Evolutionary conservation across 2,797 vertebrate species (phyloP).

Genomic region (Platalea minor): DNA sequence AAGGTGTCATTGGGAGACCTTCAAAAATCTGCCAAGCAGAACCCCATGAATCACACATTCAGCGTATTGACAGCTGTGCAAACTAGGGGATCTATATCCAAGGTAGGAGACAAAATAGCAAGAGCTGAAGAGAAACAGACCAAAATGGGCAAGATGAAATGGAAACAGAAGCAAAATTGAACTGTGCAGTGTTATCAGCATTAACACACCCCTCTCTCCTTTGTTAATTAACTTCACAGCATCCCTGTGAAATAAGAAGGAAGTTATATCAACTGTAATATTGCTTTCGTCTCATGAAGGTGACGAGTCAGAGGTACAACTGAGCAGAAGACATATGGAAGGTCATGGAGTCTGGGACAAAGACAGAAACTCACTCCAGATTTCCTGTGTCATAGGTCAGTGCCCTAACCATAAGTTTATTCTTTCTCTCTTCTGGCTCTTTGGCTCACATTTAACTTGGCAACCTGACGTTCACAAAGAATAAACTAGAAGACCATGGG

Average conservation of each 20-base stretch:
- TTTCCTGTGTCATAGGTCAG: neutral
- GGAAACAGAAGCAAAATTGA: neutral
- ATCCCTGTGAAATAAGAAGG: neutral
- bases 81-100: neutral
- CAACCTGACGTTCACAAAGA: neutral
- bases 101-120: neutral
- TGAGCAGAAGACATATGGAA: neutral
- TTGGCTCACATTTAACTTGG: neutral
- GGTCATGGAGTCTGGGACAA: neutral
- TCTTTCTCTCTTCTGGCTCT: neutral
- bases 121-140: neutral
- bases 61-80: neutral
- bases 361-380: neutral
- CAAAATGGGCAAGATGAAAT: neutral
- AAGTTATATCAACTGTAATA: neutral
- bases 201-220: neutral
- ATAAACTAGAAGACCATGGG: neutral
- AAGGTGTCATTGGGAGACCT: neutral
- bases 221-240: constrained; percentile 38
- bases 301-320: neutral
- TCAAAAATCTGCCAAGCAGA: neutral
- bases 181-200: neutral
- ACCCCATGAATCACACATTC: neutral
- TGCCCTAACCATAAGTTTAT: neutral
- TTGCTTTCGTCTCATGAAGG: neutral